Percentiles rank a stretch among this genome's conserved stretches.
These are phyloP conservation scores for Spinus olivaceus DNA, from an alignment of 2,797 vertebrate species.

Conservation along the genomic window DNA sequence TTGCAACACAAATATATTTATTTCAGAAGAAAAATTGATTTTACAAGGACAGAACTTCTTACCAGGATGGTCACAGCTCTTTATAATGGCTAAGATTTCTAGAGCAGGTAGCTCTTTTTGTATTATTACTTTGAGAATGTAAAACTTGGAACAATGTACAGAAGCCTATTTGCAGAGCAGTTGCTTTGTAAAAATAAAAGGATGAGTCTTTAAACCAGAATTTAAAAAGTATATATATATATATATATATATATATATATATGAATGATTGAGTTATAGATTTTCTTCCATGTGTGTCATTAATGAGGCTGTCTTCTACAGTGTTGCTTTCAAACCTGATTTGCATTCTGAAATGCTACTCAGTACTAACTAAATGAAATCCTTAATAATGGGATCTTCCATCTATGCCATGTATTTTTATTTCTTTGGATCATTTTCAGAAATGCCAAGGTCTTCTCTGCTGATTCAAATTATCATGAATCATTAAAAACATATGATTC, in stretches of 20 bases:
- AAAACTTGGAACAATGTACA: background rate
- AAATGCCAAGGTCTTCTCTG: background rate
- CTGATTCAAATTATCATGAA: background rate
- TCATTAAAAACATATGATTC: background rate
- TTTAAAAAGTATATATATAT: background rate
- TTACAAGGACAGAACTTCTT: background rate
- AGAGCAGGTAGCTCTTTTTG: background rate
- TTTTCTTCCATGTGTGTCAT: background rate
- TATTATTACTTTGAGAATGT: background rate
- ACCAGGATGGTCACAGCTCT: background rate
- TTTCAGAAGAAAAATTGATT: background rate
- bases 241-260: too few relatives aligned
- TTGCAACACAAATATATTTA: background rate
- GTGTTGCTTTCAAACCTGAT: background rate
- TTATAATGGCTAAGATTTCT: background rate
- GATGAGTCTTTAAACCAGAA: background rate
- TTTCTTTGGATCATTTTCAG: background rate
- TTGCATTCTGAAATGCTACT: background rate
- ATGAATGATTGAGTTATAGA: background rate
- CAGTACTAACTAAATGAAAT: background rate
- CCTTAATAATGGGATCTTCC: background rate
- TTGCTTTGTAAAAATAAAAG: background rate
- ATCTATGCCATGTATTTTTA: background rate
- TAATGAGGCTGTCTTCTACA: background rate
- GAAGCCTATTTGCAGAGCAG: background rate